These are phyloP conservation scores for Sminthopsis crassicaudata DNA, from an alignment of 2,113 vertebrate species.

Conservation along the genomic window DNA sequence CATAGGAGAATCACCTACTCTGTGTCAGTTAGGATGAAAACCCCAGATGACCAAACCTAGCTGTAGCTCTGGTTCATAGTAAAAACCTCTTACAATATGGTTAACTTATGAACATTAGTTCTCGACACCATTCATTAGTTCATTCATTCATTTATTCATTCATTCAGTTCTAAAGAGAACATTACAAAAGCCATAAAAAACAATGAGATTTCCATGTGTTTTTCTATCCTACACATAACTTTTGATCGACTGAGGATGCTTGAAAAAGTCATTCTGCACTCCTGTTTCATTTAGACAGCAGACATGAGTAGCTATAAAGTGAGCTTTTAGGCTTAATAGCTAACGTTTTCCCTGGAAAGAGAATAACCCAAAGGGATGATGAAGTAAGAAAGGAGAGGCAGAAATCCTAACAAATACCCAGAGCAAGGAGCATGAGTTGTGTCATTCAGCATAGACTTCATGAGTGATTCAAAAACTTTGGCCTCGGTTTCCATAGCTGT, in stretches of 20 bases:
- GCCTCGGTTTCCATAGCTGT: not conserved
- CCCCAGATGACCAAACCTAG: not conserved
- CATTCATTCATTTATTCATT: not conserved
- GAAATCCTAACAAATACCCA: not conserved
- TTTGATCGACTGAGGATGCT: not conserved
- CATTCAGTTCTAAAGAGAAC: not conserved
- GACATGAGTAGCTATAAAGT: not conserved
- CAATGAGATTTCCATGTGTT: not conserved
- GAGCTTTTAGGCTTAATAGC: not conserved
- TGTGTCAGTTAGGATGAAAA: not conserved
- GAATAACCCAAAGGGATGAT: rapidly evolving
- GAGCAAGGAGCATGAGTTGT: conserved; percentile 17
- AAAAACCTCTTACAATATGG: not conserved
- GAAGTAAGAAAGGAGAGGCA: not conserved
- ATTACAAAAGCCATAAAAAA: not conserved
- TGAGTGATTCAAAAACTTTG: conserved; percentile 32
- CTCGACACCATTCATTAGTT: not conserved
- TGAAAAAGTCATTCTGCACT: not conserved
- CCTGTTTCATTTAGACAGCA: not conserved
- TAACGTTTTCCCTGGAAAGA: not conserved
- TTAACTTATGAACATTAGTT: not conserved
- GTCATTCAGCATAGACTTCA: not conserved
- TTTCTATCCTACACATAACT: rapidly evolving
- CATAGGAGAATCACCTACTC: not conserved
- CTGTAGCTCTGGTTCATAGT: not conserved